These are phyloP conservation scores for Spondyliosoma cantharus DNA, from an alignment of 2,797 vertebrate genomes.

Conservation along the genomic window DNA sequence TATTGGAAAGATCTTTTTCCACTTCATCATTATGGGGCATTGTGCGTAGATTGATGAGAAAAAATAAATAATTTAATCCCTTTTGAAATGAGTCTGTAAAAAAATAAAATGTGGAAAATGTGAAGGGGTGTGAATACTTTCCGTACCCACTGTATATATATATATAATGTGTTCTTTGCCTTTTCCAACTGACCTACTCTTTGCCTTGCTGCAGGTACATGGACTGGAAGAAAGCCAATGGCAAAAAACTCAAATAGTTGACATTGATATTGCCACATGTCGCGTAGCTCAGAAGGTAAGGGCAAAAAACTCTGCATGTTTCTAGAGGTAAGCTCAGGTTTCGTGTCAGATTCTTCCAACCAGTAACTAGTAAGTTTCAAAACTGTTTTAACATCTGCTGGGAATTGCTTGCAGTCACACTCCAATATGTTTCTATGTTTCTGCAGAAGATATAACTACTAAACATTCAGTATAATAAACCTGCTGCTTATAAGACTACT, in stretches of 20 bases:
- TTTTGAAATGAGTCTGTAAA: too few relatives aligned
- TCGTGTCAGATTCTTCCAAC: neutral
- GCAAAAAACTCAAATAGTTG: slow-evolving; percentile 87
- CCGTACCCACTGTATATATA: too few relatives aligned
- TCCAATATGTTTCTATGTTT: neutral
- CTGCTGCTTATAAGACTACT: neutral
- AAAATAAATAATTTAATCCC: too few relatives aligned
- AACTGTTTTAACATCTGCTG: neutral
- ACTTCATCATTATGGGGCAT: too few relatives aligned
- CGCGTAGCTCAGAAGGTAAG: slow-evolving; percentile 85
- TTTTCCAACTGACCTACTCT: neutral
- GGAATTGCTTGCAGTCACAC: neutral
- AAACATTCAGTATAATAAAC: neutral
- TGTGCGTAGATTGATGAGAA: too few relatives aligned
- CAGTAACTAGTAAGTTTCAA: neutral
- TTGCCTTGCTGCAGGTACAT: slow-evolving; percentile 87
- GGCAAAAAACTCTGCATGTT: neutral
- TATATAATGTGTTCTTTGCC: neutral
- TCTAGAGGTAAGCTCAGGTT: neutral
- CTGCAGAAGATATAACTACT: neutral
- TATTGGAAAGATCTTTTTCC: too few relatives aligned
- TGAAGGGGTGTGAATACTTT: too few relatives aligned
- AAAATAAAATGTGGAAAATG: too few relatives aligned
- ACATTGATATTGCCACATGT: slow-evolving; percentile 92
- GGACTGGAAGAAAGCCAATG: slow-evolving; percentile 86